Conservation (phyloP, 2,113 vertebrate genomes). For the Bagarius yarrelli region DNA sequence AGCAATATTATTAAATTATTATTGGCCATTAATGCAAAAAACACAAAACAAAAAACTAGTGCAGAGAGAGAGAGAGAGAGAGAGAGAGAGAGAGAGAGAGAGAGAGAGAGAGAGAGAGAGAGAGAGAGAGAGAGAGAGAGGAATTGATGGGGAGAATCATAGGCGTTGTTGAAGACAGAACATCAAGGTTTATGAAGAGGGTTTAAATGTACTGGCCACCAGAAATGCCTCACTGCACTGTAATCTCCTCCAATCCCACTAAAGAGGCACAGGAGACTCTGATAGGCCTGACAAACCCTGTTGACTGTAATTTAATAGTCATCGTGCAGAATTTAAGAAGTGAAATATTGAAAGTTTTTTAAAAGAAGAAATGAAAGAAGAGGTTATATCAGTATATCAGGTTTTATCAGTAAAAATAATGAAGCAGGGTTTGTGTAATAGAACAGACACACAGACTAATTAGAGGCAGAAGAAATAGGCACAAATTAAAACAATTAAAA, state of each 20-base stretch:
- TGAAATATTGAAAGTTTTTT: too few relatives aligned
- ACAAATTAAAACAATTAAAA: too few relatives aligned
- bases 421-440: too few relatives aligned
- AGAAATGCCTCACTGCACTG: conserved; percentile 58
- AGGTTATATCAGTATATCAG: too few relatives aligned
- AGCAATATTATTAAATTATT: not conserved
- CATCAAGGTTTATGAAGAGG: conserved; percentile 52
- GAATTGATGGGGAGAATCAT: conserved; percentile 59
- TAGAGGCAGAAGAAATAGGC: too few relatives aligned
- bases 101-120: conserved; percentile 43
- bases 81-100: conserved; percentile 49
- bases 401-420: too few relatives aligned
- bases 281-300: conserved; percentile 50
- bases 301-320: conserved; percentile 44
- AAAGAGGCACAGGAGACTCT: conserved; percentile 66
- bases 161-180: conserved; percentile 43
- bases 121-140: conserved; percentile 54
- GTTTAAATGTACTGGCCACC: conserved; percentile 56
- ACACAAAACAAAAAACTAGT: not conserved
- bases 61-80: conserved; percentile 5
- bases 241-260: conserved; percentile 72
- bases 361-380: too few relatives aligned
- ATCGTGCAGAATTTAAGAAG: not conserved
- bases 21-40: not conserved
- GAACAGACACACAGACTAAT: too few relatives aligned